Evolutionary conservation across 2,888 invertebrate genomes (phyloP).

Genomic region (Drosophila acutilabella): DNA sequence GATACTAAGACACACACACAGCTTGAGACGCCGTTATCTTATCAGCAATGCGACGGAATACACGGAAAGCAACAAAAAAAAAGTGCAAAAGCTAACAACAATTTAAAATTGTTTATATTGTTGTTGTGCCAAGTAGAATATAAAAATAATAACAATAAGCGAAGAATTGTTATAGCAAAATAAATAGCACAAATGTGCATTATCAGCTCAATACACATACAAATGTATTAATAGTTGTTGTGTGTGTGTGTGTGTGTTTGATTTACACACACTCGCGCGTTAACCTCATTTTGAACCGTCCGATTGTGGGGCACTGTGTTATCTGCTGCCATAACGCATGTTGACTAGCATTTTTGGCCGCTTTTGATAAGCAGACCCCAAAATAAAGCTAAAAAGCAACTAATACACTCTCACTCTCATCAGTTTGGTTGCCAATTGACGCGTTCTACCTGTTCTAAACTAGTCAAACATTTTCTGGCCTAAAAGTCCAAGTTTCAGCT

Average conservation of each 20-base stretch:
- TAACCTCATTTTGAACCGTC: slow-evolving; percentile 77
- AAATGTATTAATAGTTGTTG: slow-evolving; percentile 9
- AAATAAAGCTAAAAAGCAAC: background rate
- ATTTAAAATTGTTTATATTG: slow-evolving; percentile 44
- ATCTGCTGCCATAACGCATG: slow-evolving; percentile 55
- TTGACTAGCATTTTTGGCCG: slow-evolving; percentile 63
- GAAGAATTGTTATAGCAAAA: slow-evolving; percentile 60
- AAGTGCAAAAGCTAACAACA: slow-evolving; percentile 45
- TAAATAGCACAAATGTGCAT: slow-evolving; percentile 80
- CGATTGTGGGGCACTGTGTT: slow-evolving; percentile 81
- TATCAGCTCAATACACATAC: slow-evolving; percentile 58
- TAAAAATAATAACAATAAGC: slow-evolving; percentile 15
- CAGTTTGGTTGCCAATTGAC: slow-evolving; percentile 38
- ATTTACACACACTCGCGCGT: slow-evolving; percentile 60
- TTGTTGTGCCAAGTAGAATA: slow-evolving; percentile 32
- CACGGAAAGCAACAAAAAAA: slow-evolving; percentile 29
- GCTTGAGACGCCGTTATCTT: slow-evolving; percentile 44
- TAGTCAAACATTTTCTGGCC: no score
- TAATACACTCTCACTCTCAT: background rate
- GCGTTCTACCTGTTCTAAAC: background rate
- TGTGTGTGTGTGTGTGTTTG: slow-evolving; percentile 28
- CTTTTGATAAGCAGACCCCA: slow-evolving; percentile 38
- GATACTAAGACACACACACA: slow-evolving; percentile 16
- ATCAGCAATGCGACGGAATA: slow-evolving; percentile 48
- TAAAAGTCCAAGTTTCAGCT: background rate